Evolutionary conservation across 2,113 vertebrate species (phyloP).

Genomic region (Myiagra hebetior): DNA sequence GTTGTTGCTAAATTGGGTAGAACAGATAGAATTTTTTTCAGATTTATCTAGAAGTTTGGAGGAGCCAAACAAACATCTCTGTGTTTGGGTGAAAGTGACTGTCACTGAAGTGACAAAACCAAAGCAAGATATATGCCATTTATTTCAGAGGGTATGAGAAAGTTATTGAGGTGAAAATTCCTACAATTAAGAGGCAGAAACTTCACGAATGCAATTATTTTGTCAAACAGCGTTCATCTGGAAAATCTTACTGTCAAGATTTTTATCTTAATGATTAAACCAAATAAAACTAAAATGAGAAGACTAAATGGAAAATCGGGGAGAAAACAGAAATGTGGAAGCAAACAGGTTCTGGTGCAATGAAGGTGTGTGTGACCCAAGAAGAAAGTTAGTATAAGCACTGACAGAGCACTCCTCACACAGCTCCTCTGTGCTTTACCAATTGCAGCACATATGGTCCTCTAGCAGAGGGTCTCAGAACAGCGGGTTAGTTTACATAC

Average conservation of each 20-base stretch:
- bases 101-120: neutral
- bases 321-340: neutral
- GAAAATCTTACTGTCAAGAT: neutral
- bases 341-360: neutral
- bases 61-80: neutral
- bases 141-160: neutral
- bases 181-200: neutral
- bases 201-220: neutral
- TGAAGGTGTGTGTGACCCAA: neutral
- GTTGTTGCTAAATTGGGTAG: neutral
- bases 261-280: neutral
- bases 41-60: neutral
- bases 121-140: neutral
- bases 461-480: constrained; percentile 40
- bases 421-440: neutral
- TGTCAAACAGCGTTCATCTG: neutral
- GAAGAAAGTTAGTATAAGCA: neutral
- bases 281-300: neutral
- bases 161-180: neutral
- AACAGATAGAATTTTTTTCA: neutral
- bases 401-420: constrained; percentile 7
- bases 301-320: neutral
- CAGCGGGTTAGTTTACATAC: constrained; percentile 38
- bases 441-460: constrained; percentile 32
- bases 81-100: neutral